phyloP scores from a whole-genome alignment of 1,140 invertebrate genomes.

The Venturia canescens region DNA sequence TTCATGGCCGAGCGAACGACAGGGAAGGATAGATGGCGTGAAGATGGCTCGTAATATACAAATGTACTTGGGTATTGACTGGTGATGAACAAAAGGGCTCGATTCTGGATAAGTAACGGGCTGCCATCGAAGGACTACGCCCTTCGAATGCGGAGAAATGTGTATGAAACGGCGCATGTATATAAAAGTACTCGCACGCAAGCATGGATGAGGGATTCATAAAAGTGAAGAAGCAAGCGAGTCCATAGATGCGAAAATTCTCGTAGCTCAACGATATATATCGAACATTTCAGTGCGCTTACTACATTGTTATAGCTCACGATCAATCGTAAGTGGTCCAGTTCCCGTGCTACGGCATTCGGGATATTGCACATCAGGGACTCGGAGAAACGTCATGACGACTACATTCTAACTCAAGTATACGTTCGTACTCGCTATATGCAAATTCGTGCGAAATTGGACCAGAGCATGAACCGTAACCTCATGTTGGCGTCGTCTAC shows the following conservation, averaged over 20 bases:
- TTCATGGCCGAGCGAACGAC: constrained; percentile 27
- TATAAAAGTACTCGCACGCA: neutral
- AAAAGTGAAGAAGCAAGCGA: constrained; percentile 3
- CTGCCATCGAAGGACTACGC: no score
- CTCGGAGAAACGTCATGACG: constrained; percentile 1
- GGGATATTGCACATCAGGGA: constrained; percentile 37
- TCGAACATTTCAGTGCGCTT: constrained; percentile 24
- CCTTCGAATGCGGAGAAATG: no score
- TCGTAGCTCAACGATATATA: neutral
- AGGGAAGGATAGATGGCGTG: neutral
- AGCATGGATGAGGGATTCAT: constrained; percentile 9
- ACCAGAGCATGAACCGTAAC: neutral
- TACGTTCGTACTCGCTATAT: no score
- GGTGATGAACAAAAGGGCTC: neutral
- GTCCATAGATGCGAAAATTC: constrained; percentile 23
- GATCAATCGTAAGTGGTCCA: constrained; percentile 45
- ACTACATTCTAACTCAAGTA: no score
- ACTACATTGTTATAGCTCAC: constrained; percentile 31
- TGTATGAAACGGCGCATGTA: no score
- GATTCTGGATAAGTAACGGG: neutral
- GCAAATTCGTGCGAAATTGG: neutral
- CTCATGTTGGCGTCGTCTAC: no score
- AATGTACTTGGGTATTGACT: neutral
- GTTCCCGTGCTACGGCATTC: constrained; percentile 19
- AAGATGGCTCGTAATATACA: neutral